These are phyloP conservation scores for Apocrypta bakeri DNA, from an alignment of 1,140 invertebrate species.

Conservation along the genomic window DNA sequence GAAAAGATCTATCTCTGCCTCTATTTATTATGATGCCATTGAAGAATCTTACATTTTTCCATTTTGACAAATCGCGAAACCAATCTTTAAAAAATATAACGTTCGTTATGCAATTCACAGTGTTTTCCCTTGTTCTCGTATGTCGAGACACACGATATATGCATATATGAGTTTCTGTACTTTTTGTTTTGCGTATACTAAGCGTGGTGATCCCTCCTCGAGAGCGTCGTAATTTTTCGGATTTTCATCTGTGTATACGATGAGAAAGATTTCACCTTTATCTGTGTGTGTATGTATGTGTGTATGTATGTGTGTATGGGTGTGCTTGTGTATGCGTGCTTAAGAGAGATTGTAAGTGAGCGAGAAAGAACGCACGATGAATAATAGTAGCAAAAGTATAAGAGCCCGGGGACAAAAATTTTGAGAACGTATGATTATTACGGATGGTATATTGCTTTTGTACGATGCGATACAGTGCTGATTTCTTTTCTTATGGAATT, in stretches of 20 bases:
- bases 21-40: not conserved
- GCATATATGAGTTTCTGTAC: conserved; percentile 21
- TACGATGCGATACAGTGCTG: conserved; percentile 17
- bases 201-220: conserved; percentile 32
- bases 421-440: conserved; percentile 26
- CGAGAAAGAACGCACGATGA: not conserved
- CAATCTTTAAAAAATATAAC: not conserved
- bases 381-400: not conserved
- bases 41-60: not conserved
- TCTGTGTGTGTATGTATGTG: not conserved
- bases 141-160: not conserved
- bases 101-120: conserved; percentile 8
- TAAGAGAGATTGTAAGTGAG: not conserved
- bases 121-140: conserved; percentile 44
- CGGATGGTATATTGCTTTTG: conserved; percentile 33
- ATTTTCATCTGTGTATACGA: conserved; percentile 43
- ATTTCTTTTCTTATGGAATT: conserved; percentile 42
- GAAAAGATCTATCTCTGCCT: not conserved
- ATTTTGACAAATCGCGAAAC: not conserved
- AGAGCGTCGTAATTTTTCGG: conserved; percentile 39
- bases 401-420: conserved; percentile 29
- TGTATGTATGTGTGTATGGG: not conserved
- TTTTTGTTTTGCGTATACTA: conserved; percentile 34
- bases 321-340: not conserved
- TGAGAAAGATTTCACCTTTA: not conserved